Conservation (phyloP, 2,888 invertebrate species). For the Sylvicola cinctus region DNA sequence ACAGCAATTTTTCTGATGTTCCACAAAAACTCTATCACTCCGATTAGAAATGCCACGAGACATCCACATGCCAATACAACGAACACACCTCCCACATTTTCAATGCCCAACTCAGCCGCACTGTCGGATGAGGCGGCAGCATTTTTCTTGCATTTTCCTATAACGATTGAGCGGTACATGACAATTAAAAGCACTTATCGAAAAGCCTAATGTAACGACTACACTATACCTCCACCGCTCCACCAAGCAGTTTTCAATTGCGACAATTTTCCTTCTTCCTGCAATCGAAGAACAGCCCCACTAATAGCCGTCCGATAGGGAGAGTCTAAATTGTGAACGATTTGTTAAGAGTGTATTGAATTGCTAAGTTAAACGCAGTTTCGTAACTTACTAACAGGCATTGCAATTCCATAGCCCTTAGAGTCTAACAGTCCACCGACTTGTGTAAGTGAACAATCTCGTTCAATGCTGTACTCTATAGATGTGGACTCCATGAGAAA, state of each 20-base stretch:
- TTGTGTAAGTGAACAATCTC: conserved; percentile 60
- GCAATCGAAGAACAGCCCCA: conserved; percentile 70
- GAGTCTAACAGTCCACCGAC: conserved; percentile 65
- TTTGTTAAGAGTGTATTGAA: background rate
- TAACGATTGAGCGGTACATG: background rate
- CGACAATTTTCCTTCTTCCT: conserved; percentile 68
- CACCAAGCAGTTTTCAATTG: conserved; percentile 83
- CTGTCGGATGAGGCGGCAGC: conserved; percentile 10
- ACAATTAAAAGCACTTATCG: conserved; percentile 1
- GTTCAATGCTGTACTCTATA: conserved; percentile 72
- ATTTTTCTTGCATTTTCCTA: background rate
- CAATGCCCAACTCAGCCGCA: conserved; percentile 21
- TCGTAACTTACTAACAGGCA: conserved; percentile 56
- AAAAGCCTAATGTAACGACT: background rate
- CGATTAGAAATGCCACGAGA: conserved; percentile 45
- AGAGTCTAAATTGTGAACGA: conserved; percentile 36
- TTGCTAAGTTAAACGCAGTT: background rate
- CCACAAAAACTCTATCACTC: conserved; percentile 67
- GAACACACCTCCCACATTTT: conserved; percentile 81
- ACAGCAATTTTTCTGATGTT: conserved; percentile 59
- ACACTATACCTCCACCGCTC: conserved; percentile 26
- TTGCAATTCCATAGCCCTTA: conserved; percentile 85
- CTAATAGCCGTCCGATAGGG: conserved; percentile 63
- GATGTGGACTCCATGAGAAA: conserved; percentile 93
- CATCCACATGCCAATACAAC: conserved; percentile 62